phyloP scores from a whole-genome alignment of 2,888 invertebrate species.

The Epistrophe grossulariae region DNA sequence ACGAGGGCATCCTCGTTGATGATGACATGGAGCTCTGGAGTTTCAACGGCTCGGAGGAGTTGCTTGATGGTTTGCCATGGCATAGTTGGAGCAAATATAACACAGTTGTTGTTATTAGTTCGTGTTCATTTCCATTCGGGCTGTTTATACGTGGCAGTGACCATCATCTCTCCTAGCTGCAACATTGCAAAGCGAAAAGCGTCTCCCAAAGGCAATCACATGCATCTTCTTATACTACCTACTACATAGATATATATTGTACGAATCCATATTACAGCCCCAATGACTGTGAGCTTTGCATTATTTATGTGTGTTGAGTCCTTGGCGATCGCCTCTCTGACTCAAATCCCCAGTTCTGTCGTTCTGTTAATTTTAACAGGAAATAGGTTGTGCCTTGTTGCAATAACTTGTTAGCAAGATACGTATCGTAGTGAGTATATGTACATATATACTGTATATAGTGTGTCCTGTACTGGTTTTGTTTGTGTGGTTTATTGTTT shows the following conservation, averaged over 20 bases:
- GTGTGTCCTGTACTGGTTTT: constrained; percentile 50
- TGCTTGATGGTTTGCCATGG: constrained; percentile 6
- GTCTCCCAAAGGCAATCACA: constrained; percentile 76
- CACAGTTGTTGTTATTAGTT: constrained; percentile 74
- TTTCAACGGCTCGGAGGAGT: constrained; percentile 14
- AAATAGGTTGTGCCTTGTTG: constrained; percentile 68
- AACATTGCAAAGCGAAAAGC: constrained; percentile 45
- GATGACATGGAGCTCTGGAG: constrained; percentile 60
- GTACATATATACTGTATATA: too few relatives aligned
- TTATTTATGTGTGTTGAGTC: constrained; percentile 67
- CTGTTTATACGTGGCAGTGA: constrained; percentile 68
- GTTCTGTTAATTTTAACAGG: constrained; percentile 59
- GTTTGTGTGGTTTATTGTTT: constrained; percentile 51
- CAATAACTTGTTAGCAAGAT: constrained; percentile 63
- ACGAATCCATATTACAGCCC: constrained; percentile 39
- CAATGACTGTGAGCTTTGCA: constrained; percentile 56
- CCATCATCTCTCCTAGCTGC: constrained; percentile 58
- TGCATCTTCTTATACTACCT: constrained; percentile 62
- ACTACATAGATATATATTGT: background rate
- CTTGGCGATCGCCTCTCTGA: background rate
- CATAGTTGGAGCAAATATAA: constrained; percentile 52
- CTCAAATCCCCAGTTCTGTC: constrained; percentile 32
- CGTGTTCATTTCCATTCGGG: constrained; percentile 73
- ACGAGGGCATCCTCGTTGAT: constrained; percentile 40
- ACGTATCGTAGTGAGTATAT: background rate